Base-by-base conservation (phyloP, 1,140 invertebrate genomes). In the Bilobella aurantiaca region DNA sequence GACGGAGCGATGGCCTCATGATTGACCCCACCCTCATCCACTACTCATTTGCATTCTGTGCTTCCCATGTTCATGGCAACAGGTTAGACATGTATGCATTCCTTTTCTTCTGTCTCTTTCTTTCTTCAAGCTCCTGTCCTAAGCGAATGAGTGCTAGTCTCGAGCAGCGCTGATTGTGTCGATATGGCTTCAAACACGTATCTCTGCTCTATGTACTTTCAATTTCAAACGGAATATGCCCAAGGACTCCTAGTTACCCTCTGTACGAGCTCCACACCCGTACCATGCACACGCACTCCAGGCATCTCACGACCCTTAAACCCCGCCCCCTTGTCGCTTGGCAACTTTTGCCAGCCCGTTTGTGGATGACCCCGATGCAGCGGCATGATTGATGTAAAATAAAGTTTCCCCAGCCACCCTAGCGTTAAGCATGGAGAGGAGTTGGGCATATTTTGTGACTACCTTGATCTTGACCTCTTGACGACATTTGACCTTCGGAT, bases 1-100 rank as follows among this genome's bases (percentile, higher is more conserved):
- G 69, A 93, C 95, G 0, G 95, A 99, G 78, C 90, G 92, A n/a
- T 71, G 91, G 91, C 61, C 81, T 91, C 66, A 93, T 97, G 81
- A 96, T 99, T 65, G 96, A 99, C 80, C 96, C 96, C 0, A 98
- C 93, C 1, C 81, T 99, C 47, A 96, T 99, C 75, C 96, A 99
- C 80, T 99, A 93, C 78, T 96, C 92, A 73, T 99, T 98, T 82
- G 95, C 95, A 27, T 99, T 98, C 80, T 99, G 96, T 80, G 95
- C 95, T 3, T 96, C 90, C 74, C 96, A 99, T 80, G 96, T 99
- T 12, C 93, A 97, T 78, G 96, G 96, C 69, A 96, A 96, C 81
- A 90, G 88, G 88, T 91, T 81, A 77, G 76, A 73, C 68, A 73
- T 73, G 71, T 73, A 69, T 69, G 71, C 53, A 59, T 65, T 65